A percentile compares a stretch with the other conserved stretches of the same genome.
phyloP scores from a whole-genome alignment of 92 coral and sea anemone genomes.

The Galaxea fascicularis region DNA sequence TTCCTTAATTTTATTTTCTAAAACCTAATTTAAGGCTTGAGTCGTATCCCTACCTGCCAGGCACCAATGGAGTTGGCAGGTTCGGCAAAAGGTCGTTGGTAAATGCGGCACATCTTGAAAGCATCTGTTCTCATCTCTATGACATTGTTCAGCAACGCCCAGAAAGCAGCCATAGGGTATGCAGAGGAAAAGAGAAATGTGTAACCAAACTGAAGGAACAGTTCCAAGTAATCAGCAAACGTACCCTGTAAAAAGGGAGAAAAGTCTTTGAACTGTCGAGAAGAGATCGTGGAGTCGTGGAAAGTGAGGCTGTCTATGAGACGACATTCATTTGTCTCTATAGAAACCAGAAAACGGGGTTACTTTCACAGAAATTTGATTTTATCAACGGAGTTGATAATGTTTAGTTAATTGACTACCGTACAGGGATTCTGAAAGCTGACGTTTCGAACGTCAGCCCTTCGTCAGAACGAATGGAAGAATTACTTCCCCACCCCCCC shows the following conservation, averaged over 20 bases:
- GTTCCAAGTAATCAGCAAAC: slow-evolving; percentile 94
- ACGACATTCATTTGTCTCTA: too few relatives aligned
- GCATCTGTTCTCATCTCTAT: slow-evolving; percentile 97
- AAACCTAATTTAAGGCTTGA: not conserved
- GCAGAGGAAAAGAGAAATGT: slow-evolving; percentile 97
- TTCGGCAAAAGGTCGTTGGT: slow-evolving; percentile 88
- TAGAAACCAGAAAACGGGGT: too few relatives aligned
- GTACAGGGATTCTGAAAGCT: too few relatives aligned
- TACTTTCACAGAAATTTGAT: too few relatives aligned
- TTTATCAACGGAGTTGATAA: too few relatives aligned
- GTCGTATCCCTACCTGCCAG: slow-evolving; percentile 84
- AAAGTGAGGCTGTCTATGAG: too few relatives aligned
- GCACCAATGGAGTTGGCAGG: slow-evolving; percentile 96
- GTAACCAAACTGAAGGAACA: slow-evolving; percentile 99
- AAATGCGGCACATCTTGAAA: slow-evolving; percentile 92
- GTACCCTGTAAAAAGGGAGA: slow-evolving; percentile 73
- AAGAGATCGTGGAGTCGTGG: not conserved
- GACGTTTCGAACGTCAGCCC: too few relatives aligned
- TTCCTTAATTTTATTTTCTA: not conserved
- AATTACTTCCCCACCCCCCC: too few relatives aligned
- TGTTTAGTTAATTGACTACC: too few relatives aligned
- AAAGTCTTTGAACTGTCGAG: not conserved
- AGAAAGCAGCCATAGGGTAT: slow-evolving; percentile 99
- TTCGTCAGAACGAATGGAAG: too few relatives aligned
- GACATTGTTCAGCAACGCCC: slow-evolving; percentile 96